Evolutionary conservation across 1,140 invertebrate genomes (phyloP).

Genomic region (Aphis craccivora): DNA sequence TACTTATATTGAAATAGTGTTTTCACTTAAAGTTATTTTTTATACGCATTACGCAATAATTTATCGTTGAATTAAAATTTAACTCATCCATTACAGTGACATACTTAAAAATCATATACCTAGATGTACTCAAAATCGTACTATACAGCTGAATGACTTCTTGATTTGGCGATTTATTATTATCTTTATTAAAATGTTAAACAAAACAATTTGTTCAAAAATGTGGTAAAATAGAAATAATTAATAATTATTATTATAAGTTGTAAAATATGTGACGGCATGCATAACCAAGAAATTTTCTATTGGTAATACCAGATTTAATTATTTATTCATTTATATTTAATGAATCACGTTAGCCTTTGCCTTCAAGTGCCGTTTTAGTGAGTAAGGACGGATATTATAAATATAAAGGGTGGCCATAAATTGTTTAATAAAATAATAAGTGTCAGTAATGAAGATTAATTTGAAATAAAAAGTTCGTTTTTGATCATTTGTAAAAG

Average conservation of each 20-base stretch:
- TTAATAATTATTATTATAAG: neutral
- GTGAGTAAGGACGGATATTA: too few species aligned
- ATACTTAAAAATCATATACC: neutral
- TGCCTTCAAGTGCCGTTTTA: neutral
- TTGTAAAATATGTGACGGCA: neutral
- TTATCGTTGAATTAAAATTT: neutral
- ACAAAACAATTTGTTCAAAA: neutral
- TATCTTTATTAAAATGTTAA: neutral
- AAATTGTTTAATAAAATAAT: too few species aligned
- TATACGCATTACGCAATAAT: neutral
- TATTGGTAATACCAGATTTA: neutral
- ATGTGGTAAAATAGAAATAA: neutral
- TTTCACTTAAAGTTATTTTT: neutral
- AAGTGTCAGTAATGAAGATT: neutral
- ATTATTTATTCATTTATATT: neutral
- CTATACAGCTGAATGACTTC: neutral
- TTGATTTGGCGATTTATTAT: neutral
- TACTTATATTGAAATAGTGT: neutral
- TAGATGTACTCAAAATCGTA: neutral
- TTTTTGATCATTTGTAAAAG: too few species aligned
- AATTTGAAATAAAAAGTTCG: neutral
- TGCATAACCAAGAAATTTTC: neutral
- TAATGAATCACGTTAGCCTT: neutral
- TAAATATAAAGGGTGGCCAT: neutral
- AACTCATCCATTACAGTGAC: neutral